A percentile compares a stretch with the other conserved stretches of the same genome.
These are phyloP conservation scores for Onychomys torridus DNA, from an alignment of 2,797 vertebrate species.

Conservation along the genomic window DNA sequence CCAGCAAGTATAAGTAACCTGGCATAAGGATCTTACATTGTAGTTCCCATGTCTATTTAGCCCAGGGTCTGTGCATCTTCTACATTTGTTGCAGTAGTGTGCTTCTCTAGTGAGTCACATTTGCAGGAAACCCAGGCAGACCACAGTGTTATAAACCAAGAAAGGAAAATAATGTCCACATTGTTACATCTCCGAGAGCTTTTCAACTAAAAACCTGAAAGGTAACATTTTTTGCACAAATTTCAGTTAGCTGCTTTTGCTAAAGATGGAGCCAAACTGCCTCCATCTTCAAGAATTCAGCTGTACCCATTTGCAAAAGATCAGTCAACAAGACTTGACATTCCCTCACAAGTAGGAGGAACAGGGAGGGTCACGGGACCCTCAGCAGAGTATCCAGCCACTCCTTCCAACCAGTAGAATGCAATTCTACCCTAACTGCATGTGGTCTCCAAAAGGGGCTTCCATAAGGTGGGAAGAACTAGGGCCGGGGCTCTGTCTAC, in stretches of 20 bases:
- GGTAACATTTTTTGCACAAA: conserved; percentile 47
- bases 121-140: conserved; percentile 1
- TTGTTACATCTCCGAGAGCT: conserved; percentile 8
- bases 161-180: background rate
- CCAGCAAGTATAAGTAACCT: background rate
- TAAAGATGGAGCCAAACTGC: too few species aligned
- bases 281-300: background rate
- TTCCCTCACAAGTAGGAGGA: background rate
- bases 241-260: conserved; percentile 20
- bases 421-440: background rate
- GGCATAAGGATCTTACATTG: background rate
- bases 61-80: background rate
- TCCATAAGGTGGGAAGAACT: background rate
- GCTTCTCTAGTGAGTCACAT: conserved; percentile 35
- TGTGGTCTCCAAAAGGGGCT: background rate
- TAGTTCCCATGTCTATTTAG: background rate
- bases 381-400: background rate
- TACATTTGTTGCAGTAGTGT: background rate
- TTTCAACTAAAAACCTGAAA: background rate
- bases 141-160: background rate
- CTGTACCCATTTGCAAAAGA: background rate
- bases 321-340: background rate
- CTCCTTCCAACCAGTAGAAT: background rate
- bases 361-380: background rate
- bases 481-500: too few species aligned